Percentiles rank a stretch among this genome's conserved stretches.
phyloP scores from a whole-genome alignment of 2,888 invertebrate genomes.

The Euplagia quadripunctaria region DNA sequence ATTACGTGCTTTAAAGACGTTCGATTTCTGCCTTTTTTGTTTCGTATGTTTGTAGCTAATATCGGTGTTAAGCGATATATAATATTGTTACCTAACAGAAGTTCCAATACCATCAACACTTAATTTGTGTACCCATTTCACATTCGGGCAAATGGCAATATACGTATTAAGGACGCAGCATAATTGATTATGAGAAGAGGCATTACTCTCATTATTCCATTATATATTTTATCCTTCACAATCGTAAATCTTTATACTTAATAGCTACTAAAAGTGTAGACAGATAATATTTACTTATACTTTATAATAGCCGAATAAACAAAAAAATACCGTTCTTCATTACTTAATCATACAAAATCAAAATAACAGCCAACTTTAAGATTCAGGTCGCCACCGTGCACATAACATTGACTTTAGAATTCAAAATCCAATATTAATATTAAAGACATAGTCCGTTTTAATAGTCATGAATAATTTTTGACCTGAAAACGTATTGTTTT shows the following conservation, averaged over 20 bases:
- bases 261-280: background rate
- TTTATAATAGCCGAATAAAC: constrained; percentile 14
- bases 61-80: background rate
- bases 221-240: no score
- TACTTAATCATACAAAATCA: constrained; percentile 30
- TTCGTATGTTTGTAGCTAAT: background rate
- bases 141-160: no score
- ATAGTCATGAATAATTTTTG: constrained; percentile 39
- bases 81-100: background rate
- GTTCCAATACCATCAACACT: background rate
- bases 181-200: background rate
- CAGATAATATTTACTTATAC: background rate
- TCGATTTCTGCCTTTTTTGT: background rate
- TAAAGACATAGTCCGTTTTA: constrained; percentile 20
- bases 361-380: constrained; percentile 11
- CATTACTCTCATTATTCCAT: no score
- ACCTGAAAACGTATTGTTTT: constrained; percentile 33
- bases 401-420: constrained; percentile 47
- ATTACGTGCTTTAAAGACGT: background rate
- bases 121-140: no score
- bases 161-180: background rate
- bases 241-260: no score
- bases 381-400: constrained; percentile 39
- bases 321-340: constrained; percentile 24
- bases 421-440: constrained; percentile 31